Percentiles rank a stretch among this genome's conserved stretches.
Evolutionary conservation across 1,140 invertebrate species (phyloP).

Genomic region (Battus philenor): DNA sequence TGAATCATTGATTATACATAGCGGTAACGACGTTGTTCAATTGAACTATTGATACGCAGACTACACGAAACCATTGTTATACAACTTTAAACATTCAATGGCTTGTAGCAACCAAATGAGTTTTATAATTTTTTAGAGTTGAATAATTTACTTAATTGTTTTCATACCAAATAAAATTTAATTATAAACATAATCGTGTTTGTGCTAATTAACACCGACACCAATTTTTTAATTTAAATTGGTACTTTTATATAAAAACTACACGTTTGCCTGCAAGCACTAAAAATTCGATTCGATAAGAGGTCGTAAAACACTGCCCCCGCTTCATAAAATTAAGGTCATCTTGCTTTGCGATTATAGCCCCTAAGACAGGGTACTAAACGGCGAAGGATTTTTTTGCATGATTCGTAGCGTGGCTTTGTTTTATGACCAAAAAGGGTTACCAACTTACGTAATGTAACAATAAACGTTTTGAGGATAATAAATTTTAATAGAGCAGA

Average conservation of each 20-base stretch:
- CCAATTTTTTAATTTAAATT: constrained; percentile 32
- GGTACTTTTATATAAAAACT: constrained; percentile 31
- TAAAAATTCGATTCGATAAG: constrained; percentile 66
- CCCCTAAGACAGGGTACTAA: constrained; percentile 39
- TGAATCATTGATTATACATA: no score
- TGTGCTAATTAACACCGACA: constrained; percentile 13
- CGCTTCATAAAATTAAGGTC: constrained; percentile 53
- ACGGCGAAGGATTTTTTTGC: constrained; percentile 45
- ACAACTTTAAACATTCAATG: no score
- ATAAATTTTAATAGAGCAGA: constrained; percentile 67
- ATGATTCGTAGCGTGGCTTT: constrained; percentile 51
- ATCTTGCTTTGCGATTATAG: constrained; percentile 38
- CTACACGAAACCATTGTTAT: no score
- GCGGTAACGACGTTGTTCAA: no score
- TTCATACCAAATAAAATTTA: no score
- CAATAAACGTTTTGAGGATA: constrained; percentile 61
- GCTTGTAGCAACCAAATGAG: no score
- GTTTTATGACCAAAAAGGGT: constrained; percentile 65
- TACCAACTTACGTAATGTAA: constrained; percentile 62
- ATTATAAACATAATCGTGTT: constrained; percentile 13
- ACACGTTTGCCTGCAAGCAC: constrained; percentile 35
- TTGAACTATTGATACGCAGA: no score
- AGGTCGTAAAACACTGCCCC: constrained; percentile 62
- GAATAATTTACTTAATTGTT: no score
- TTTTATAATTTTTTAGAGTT: no score